Conservation (phyloP, 2,113 vertebrate species). For the Globicephala melas region DNA sequence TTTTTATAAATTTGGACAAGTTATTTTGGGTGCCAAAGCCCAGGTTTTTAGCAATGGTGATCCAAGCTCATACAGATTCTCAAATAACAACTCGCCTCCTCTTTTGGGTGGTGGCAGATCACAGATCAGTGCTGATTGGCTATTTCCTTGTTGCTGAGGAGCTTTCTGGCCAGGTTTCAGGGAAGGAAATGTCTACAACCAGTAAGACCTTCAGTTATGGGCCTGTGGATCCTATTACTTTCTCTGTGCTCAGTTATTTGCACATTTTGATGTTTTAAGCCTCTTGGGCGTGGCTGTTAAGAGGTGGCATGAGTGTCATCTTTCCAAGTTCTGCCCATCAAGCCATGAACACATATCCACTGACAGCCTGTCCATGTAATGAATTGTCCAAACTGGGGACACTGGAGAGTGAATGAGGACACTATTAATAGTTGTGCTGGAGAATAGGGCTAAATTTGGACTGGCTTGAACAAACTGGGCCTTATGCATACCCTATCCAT, state of each 20-base stretch:
- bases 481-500: neutral
- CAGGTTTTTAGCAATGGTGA: neutral
- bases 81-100: neutral
- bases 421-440: neutral
- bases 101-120: neutral
- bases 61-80: neutral
- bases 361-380: neutral
- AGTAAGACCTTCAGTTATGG: neutral
- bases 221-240: neutral
- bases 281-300: neutral
- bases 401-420: neutral
- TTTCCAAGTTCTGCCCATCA: neutral
- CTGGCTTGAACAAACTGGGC: neutral
- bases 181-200: neutral
- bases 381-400: neutral
- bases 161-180: neutral
- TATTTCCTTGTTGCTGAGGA: neutral
- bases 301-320: neutral
- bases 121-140: neutral
- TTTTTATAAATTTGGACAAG: neutral
- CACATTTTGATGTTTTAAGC: neutral
- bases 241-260: neutral
- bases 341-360: neutral
- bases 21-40: neutral
- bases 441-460: neutral